Evolutionary conservation across 1,140 invertebrate species (phyloP), one percentile per base, ranked within the genome.

Genomic region (Branchinecta lindahli): DNA sequence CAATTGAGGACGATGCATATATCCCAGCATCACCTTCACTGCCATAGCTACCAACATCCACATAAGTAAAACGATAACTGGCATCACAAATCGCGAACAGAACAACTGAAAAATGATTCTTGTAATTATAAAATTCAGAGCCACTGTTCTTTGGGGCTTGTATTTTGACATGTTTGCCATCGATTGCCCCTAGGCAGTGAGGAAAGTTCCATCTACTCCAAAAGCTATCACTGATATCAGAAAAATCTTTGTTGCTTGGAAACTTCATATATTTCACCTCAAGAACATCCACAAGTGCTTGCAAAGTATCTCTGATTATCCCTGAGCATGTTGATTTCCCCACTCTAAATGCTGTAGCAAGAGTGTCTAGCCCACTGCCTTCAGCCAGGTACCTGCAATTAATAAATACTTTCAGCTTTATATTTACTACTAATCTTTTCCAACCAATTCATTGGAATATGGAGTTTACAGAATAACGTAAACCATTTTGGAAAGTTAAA

Each of bases 121-220:
- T 75, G 66, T 75, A 75, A 68, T 75, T 75, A 61, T 15, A 73
- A 45, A 66, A 74, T 12, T 65, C 8, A 33, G 71, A 72, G 46
- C 74, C 74, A 52, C 45, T 46, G 8, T 66, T 70, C 12, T 8
- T 21, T 0, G n/a, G 72, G 70, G 45, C 61, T 67, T 65, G 12
- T 18, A 75, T 73, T 8, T 46, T n/a, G 45, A 76, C 70, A 70
- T 75, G 75, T 69, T 75, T 76, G 0, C 75, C 72, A 68, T 75
- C 75, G 0, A 75, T 45, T n/a, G 73, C 73, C 21, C 74, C 74
- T n/a, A 75, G 12, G 65, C 75, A 75, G 70, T 74, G 68, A 9
- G 74, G 74, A 68, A 76, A 75, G 44, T 75, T 70, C 74, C 74
- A 74, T 18, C 46, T 70, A 9, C 44, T 18, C 3, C 73, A 33